Evolutionary conservation across 1,140 invertebrate species (phyloP), one percentile per base, ranked within the genome.

Genomic region (Phymastichus coffea): DNA sequence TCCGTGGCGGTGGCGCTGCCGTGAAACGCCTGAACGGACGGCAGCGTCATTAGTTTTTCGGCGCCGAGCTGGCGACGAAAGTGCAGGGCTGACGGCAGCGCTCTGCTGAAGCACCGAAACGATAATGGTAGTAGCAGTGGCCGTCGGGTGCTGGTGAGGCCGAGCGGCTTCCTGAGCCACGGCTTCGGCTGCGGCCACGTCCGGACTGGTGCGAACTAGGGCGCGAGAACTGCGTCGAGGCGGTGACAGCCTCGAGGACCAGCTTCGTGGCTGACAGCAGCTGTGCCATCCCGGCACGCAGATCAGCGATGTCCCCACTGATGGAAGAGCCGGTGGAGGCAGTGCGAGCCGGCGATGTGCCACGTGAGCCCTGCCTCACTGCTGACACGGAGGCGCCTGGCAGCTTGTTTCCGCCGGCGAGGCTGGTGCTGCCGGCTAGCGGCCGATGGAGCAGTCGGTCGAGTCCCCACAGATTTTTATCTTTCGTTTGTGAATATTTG

Each of bases 11-110:
- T 20, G 8, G 20, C 30, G 37, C 51, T 37, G 51, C 35, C 57
- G 26, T 40, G 0, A 4, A 30, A 33, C 38, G 57, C 40, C 48
- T 41, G 23, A 17, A 43, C 26, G n/a, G 28, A 20, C 15, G 53
- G 35, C 38, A 30, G 59, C 38, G 41, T 37, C 14, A 33, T 38
- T 46, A 56, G 51, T 61, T 61, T 56, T 22, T 26, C 43, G 22
- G 14, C 10, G 15, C 12, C 25, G 4, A 0, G 14, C 23, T 19
- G 55, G 55, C n/a, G n/a, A n/a, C n/a, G n/a, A n/a, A n/a, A n/a
- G n/a, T n/a, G n/a, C n/a, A 28, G n/a, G 55, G 55, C 1, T 19
- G 19, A 12, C 1, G 28, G 26, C n/a, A 58, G 14, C 19, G n/a
- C 1, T 38, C 8, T 14, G 57, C 57, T 14, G 17, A 14, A 8